Conservation (phyloP, 2,888 invertebrate species). For the Andrena praecox region DNA sequence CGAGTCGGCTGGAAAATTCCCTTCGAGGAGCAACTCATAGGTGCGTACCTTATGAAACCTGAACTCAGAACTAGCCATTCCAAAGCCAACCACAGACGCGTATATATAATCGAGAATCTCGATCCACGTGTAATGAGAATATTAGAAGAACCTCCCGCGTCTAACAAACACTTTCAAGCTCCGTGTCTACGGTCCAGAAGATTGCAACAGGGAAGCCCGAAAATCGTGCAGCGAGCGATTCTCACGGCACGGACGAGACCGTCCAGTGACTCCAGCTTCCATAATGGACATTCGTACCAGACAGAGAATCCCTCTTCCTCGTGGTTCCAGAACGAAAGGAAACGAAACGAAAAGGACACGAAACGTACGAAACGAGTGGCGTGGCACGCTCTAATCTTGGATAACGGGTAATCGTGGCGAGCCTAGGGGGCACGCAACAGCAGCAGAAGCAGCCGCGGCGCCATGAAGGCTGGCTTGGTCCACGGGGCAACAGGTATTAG, state of each 20-base stretch:
- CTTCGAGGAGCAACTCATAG: not conserved
- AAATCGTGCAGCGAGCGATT: constrained; percentile 45
- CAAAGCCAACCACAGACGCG: too few relatives aligned
- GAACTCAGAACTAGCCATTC: too few relatives aligned
- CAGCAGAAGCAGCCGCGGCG: constrained; percentile 21
- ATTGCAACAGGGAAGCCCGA: not conserved
- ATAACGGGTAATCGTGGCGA: constrained; percentile 78
- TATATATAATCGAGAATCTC: too few relatives aligned
- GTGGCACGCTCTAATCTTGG: constrained; percentile 77
- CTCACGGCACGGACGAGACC: constrained; percentile 45
- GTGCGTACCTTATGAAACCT: too few relatives aligned
- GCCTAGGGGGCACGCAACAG: constrained; percentile 65
- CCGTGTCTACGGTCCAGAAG: not conserved
- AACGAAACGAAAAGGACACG: constrained; percentile 35
- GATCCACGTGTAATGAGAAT: constrained; percentile 53
- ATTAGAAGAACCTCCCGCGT: constrained; percentile 42
- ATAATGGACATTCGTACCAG: constrained; percentile 65
- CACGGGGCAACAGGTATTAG: constrained; percentile 65
- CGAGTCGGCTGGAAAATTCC: not conserved
- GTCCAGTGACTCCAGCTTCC: constrained; percentile 53
- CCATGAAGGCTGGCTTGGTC: constrained; percentile 12
- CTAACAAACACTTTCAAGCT: constrained; percentile 47
- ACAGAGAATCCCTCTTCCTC: constrained; percentile 7
- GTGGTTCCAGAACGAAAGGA: constrained; percentile 29
- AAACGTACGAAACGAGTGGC: constrained; percentile 55